Evolutionary conservation across 2,797 vertebrate genomes (phyloP).

Genomic region (Brotula barbata): DNA sequence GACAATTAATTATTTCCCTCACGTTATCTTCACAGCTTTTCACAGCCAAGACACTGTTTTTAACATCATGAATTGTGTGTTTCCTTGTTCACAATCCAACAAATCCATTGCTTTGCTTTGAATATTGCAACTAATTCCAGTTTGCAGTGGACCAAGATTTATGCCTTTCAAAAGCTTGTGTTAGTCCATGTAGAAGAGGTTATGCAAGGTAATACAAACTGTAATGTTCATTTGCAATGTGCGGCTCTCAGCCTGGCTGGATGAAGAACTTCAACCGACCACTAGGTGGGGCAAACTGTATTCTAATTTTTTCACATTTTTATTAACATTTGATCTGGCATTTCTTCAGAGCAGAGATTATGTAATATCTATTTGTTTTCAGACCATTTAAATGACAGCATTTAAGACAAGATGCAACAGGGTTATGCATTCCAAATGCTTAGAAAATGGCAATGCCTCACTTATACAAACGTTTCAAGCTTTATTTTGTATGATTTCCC

Average conservation of each 20-base stretch:
- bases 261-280: slow-evolving; percentile 22
- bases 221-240: no score
- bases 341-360: slow-evolving; percentile 29
- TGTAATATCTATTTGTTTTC: slow-evolving; percentile 35
- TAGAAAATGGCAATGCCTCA: no score
- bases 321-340: slow-evolving; percentile 4
- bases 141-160: neutral
- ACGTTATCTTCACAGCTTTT: slow-evolving; percentile 16
- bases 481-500: no score
- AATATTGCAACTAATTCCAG: neutral
- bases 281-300: slow-evolving; percentile 63
- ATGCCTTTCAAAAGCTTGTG: neutral
- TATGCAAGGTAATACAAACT: neutral
- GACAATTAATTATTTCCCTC: neutral
- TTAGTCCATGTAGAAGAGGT: neutral
- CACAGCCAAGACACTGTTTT: slow-evolving; percentile 3
- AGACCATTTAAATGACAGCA: slow-evolving; percentile 34
- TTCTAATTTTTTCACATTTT: slow-evolving; percentile 13
- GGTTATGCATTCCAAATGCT: slow-evolving; percentile 9
- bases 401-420: slow-evolving; percentile 28
- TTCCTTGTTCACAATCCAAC: neutral
- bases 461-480: no score
- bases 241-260: no score
- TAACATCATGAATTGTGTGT: neutral
- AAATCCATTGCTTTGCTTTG: no score